Evolutionary conservation across 2,888 invertebrate species (phyloP), one percentile per base, ranked within the genome.

Genomic region (Papilio elwesi): DNA sequence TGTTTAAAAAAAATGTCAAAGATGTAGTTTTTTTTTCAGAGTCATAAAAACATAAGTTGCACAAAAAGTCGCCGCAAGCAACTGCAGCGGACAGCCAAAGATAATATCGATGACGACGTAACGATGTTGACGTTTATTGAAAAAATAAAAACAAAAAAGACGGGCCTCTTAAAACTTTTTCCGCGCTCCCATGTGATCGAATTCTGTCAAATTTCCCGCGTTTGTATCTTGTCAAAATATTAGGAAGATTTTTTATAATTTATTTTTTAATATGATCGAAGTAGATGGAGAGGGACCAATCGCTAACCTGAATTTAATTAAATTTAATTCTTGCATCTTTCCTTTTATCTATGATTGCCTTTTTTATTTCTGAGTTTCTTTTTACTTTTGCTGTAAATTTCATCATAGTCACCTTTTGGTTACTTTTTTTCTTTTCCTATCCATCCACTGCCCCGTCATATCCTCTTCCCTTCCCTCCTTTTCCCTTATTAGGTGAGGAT

Each of bases 51-150:
- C 68, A 43, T 55, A 57, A 73, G 72, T 64, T 68, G 68, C 15
- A 68, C 68, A 73, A 73, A 73, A 73, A 68, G 62, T 66, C 15
- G 52, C 59, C 52, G 52, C 55, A 38, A 64, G 57, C 66, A 71
- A 66, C 38, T 59, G 52, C 15, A 43, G 64, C 43, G 64, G 57
- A 68, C 64, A 64, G 64, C 68, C 55, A 57, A 73, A 73, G 70
- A 70, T 66, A 59, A 68, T 75, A 55, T 62, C 64, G 74, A 69
- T 76, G 77, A 76, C 76, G 77, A 76, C 69, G 57, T 75, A 64
- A 76, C 69, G 76, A 76, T 64, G 73, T 78, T 76, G 76, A 72
- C 74, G 69, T 74, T 36, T 57, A 68, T 11, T 12, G 68, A 26
- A 53, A 63, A 59, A 73, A 74, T 74, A 74, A 72, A 71, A 75